These are phyloP conservation scores for Eristalis tenax DNA, from an alignment of 2,888 invertebrate species.

Conservation along the genomic window DNA sequence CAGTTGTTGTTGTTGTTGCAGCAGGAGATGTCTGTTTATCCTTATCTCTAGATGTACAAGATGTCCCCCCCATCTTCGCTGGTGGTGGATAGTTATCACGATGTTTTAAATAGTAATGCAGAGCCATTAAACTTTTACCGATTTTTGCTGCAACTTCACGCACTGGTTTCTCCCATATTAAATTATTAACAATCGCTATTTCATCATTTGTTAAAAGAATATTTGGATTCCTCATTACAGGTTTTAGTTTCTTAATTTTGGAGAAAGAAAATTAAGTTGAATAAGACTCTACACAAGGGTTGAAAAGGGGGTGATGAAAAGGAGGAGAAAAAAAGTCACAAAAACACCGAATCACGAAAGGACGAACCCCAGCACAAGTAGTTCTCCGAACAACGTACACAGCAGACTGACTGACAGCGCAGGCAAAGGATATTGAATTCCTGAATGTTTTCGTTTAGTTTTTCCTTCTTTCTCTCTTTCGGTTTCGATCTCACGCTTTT, in stretches of 20 bases:
- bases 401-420: constrained; percentile 50
- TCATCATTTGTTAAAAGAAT: constrained; percentile 56
- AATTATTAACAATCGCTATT: constrained; percentile 65
- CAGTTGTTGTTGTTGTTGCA: constrained; percentile 24
- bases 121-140: constrained; percentile 77
- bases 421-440: constrained; percentile 66
- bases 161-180: constrained; percentile 66
- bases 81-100: constrained; percentile 76
- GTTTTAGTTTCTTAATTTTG: not conserved
- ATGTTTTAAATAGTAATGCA: constrained; percentile 79
- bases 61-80: constrained; percentile 39
- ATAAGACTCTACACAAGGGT: constrained; percentile 17
- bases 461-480: constrained; percentile 37
- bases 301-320: constrained; percentile 23
- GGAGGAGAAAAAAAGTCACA: constrained; percentile 53
- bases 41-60: constrained; percentile 43
- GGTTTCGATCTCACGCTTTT: constrained; percentile 55
- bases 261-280: constrained; percentile 25
- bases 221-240: constrained; percentile 60
- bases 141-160: constrained; percentile 66
- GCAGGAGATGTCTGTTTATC: constrained; percentile 39
- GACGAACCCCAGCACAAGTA: constrained; percentile 46
- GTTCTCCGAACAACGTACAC: constrained; percentile 58
- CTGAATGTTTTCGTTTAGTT: constrained; percentile 66
- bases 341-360: constrained; percentile 63